phyloP scores from a whole-genome alignment of 2,888 invertebrate genomes.

The Arge pagana region DNA sequence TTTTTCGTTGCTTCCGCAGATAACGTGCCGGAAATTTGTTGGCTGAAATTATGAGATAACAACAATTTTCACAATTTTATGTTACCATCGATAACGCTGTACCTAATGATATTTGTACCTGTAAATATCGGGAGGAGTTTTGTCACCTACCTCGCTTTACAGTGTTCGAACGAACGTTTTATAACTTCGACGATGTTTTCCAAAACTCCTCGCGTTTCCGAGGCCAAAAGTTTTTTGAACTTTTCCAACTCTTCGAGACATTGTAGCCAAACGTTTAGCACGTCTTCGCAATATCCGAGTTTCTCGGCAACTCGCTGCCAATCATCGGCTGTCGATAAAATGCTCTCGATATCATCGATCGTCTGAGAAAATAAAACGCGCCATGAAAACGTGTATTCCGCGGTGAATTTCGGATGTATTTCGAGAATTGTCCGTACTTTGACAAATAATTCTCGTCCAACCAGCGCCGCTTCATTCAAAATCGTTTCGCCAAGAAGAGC shows the following conservation, averaged over 20 bases:
- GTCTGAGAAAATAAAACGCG: constrained; percentile 26
- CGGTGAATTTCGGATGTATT: not conserved
- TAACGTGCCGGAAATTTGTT: constrained; percentile 26
- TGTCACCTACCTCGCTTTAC: constrained; percentile 41
- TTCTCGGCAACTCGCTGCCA: constrained; percentile 29
- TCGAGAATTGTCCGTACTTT: constrained; percentile 39
- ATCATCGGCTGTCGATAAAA: constrained; percentile 8
- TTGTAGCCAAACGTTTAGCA: constrained; percentile 44
- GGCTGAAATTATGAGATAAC: not conserved
- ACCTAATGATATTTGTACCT: not conserved
- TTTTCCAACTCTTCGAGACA: constrained; percentile 39
- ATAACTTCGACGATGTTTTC: constrained; percentile 38
- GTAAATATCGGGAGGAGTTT: not conserved
- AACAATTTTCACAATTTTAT: too few species aligned
- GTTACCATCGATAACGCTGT: too few species aligned
- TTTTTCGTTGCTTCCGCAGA: constrained; percentile 36
- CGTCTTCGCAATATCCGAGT: constrained; percentile 32
- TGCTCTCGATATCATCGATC: constrained; percentile 28
- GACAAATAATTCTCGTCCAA: constrained; percentile 26
- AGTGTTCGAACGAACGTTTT: constrained; percentile 40
- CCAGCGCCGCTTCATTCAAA: constrained; percentile 31
- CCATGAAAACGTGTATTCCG: not conserved
- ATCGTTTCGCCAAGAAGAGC: constrained; percentile 35
- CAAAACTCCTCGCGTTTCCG: constrained; percentile 35
- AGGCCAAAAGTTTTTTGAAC: constrained; percentile 33